phyloP scores from a whole-genome alignment of 2,888 invertebrate genomes.

The Smittia aterrima region DNA sequence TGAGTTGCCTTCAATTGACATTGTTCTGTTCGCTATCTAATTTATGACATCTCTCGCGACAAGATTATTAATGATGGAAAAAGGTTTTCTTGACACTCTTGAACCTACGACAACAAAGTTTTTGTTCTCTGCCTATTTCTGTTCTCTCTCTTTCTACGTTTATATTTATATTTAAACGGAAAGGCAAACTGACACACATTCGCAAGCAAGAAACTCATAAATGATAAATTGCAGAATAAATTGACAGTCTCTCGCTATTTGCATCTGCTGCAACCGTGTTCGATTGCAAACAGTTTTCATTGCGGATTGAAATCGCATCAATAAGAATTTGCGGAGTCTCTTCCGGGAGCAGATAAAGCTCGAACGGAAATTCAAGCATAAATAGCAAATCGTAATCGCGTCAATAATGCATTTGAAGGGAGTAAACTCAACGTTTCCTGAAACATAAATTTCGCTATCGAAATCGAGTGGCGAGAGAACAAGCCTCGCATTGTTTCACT shows the following conservation, averaged over 20 bases:
- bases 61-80: background rate
- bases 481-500: background rate
- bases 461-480: background rate
- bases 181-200: background rate
- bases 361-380: too few species aligned
- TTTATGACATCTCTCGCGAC: background rate
- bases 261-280: constrained; percentile 16
- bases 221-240: constrained; percentile 14
- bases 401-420: background rate
- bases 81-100: background rate
- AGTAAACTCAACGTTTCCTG: background rate
- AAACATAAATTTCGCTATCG: background rate
- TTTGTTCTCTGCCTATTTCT: background rate
- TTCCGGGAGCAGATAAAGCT: too few species aligned
- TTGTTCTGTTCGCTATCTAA: background rate
- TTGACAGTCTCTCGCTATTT: constrained; percentile 7
- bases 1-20: background rate
- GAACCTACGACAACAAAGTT: constrained; percentile 21
- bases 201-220: background rate
- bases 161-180: background rate
- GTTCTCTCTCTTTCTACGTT: background rate
- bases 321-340: too few species aligned
- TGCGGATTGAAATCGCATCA: too few species aligned
- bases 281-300: too few species aligned
- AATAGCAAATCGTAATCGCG: too few species aligned